These are phyloP conservation scores for Blera fallax DNA, from an alignment of 2,888 invertebrate species.

Conservation along the genomic window DNA sequence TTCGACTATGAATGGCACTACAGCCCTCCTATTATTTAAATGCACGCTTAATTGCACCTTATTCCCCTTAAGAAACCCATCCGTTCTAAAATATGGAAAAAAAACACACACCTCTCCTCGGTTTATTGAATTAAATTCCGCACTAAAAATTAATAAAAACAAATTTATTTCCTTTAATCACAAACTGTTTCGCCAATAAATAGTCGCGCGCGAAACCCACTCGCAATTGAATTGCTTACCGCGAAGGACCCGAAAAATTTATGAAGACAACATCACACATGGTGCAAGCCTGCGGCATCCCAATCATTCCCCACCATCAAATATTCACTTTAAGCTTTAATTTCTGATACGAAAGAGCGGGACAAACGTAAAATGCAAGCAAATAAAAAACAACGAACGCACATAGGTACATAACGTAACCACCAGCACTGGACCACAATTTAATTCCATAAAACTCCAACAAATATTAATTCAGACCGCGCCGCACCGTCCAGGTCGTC, in stretches of 20 bases:
- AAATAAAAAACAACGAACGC: conserved; percentile 4
- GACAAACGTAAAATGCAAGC: no score
- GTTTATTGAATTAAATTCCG: conserved; percentile 67
- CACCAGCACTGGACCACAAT: conserved; percentile 65
- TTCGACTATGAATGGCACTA: not conserved
- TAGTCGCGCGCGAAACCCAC: conserved; percentile 60
- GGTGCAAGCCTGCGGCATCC: conserved; percentile 60
- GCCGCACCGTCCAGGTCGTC: conserved; percentile 7
- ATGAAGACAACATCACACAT: conserved; percentile 70
- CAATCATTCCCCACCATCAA: conserved; percentile 56
- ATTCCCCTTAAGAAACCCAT: not conserved
- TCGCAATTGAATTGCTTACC: conserved; percentile 61
- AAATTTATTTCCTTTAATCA: conserved; percentile 70
- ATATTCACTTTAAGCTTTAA: conserved; percentile 66
- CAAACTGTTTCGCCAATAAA: conserved; percentile 63
- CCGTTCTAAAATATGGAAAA: not conserved
- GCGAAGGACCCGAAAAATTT: conserved; percentile 36
- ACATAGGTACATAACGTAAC: conserved; percentile 52
- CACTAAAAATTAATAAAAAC: conserved; percentile 66
- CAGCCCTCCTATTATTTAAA: conserved; percentile 40
- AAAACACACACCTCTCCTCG: not conserved
- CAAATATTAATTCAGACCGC: conserved; percentile 67
- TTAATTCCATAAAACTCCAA: conserved; percentile 71
- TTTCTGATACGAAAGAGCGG: conserved; percentile 25
- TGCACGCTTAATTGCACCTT: conserved; percentile 26